Base-by-base conservation (phyloP, 2,797 vertebrate species). In the Gouania willdenowi region DNA sequence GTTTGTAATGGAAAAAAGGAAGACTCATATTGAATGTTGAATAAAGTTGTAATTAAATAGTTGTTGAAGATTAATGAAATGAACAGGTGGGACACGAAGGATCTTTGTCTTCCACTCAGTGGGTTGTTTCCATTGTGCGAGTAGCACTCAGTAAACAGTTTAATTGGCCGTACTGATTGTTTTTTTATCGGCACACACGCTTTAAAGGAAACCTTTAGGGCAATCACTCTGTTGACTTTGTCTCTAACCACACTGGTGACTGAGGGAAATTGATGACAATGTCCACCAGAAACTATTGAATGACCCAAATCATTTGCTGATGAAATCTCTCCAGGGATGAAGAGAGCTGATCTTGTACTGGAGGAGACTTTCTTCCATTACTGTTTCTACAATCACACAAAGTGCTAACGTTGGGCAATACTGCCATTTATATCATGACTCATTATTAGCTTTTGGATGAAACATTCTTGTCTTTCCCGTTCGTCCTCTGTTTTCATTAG, bases 121-220 rank as follows among this genome's bases (percentile, higher is more conserved):
- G 26, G 16, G 22, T 24, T 20, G 48, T 61, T 62, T 67, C 54
- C 69, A 35, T 45, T 24, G 45, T n/a, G n/a, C 49, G 39, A 8
- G 67, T 71, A 66, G 71, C 31, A 66, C 42, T n/a, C n/a, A n/a
- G n/a, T n/a, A n/a, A 40, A 3, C 52, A 43, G 68, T 76, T 65
- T 54, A 66, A 66, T 74, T 71, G 65, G 62, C 66, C 55, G 37
- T 61, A 70, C 72, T 71, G 46, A 66, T 75, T 52, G 56, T 26
- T 74, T 6, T 14, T 19, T 19, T 19, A 19, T 38, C 47, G 66
- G 41, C 63, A 50, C 75, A 77, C 80, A 72, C 62, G 61, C 41
- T 72, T 60, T 50, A 66, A 72, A 48, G 32, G 30, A 24, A 41
- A 67, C 54, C 62, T 75, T 71, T 74, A 24, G 54, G 74, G 62